Conservation (phyloP, 2,797 vertebrate species). For the Podarcis lilfordi region DNA sequence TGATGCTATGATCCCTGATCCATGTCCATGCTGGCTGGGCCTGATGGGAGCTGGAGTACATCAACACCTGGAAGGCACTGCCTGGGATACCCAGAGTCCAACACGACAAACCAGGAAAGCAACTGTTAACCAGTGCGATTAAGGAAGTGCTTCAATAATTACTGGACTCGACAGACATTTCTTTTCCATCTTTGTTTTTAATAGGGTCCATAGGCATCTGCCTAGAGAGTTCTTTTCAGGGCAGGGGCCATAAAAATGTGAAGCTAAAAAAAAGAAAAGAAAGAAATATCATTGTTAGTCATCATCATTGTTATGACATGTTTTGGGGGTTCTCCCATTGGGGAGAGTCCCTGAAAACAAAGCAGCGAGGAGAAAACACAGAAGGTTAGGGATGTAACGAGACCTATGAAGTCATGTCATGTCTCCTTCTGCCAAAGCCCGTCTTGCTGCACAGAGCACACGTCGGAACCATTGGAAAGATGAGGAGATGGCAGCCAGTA, state of each 20-base stretch:
- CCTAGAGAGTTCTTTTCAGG: conserved; percentile 23
- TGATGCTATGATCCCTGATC: too few species aligned
- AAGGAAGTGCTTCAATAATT: background rate
- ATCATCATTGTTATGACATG: background rate
- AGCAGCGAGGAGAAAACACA: conserved; percentile 5
- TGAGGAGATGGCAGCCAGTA: background rate
- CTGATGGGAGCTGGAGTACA: too few species aligned
- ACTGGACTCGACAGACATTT: background rate
- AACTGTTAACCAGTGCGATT: background rate
- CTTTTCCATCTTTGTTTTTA: background rate
- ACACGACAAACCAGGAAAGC: background rate
- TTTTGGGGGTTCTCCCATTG: background rate
- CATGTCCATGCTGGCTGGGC: too few species aligned
- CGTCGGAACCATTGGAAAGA: conserved; percentile 22
- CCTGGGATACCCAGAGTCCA: too few species aligned
- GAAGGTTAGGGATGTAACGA: conserved; percentile 18
- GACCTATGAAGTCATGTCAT: conserved; percentile 27
- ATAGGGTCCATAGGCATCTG: background rate
- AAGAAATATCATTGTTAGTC: background rate
- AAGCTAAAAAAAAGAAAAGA: background rate
- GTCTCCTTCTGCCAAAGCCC: conserved; percentile 32
- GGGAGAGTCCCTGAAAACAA: background rate
- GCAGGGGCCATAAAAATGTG: background rate
- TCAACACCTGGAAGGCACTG: too few species aligned
- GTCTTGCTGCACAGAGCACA: conserved; percentile 24